These are phyloP conservation scores for Hymenopus coronatus DNA, from an alignment of 2,888 invertebrate genomes.

Conservation along the genomic window DNA sequence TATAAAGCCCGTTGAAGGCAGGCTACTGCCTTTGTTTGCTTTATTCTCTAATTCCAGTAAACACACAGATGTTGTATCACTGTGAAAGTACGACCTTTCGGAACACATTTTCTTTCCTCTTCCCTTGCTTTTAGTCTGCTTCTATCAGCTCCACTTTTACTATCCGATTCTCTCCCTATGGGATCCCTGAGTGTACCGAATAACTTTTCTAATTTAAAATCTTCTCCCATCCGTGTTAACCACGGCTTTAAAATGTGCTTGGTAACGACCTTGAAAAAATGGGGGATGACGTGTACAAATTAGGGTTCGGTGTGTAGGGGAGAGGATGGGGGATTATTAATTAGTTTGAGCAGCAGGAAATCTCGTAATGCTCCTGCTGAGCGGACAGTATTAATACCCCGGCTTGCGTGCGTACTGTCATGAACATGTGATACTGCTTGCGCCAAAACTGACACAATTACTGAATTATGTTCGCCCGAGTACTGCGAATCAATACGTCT, in stretches of 20 bases:
- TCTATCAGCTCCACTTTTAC: too few species aligned
- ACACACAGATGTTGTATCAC: not conserved
- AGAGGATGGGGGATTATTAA: constrained; percentile 23
- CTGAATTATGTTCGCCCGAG: not conserved
- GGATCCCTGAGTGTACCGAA: not conserved
- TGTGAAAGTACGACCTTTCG: not conserved
- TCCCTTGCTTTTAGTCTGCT: not conserved
- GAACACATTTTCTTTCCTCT: not conserved
- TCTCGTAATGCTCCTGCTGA: constrained; percentile 9
- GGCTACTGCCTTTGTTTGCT: not conserved
- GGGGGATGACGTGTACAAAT: constrained; percentile 28
- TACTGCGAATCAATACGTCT: not conserved
- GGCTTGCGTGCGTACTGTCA: not conserved
- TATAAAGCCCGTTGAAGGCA: not conserved
- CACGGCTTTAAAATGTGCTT: constrained; percentile 19
- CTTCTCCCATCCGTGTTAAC: constrained; percentile 5
- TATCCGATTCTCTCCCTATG: not conserved
- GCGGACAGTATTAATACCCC: not conserved
- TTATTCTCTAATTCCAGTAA: not conserved
- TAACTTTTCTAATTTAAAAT: constrained; percentile 13
- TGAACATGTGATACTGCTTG: not conserved
- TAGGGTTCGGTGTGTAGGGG: constrained; percentile 20
- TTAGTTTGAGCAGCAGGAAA: constrained; percentile 30
- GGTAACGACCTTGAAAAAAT: constrained; percentile 25
- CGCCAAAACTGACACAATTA: not conserved